Base-by-base conservation (phyloP, 2,888 invertebrate species). In the Hypena proboscidalis region DNA sequence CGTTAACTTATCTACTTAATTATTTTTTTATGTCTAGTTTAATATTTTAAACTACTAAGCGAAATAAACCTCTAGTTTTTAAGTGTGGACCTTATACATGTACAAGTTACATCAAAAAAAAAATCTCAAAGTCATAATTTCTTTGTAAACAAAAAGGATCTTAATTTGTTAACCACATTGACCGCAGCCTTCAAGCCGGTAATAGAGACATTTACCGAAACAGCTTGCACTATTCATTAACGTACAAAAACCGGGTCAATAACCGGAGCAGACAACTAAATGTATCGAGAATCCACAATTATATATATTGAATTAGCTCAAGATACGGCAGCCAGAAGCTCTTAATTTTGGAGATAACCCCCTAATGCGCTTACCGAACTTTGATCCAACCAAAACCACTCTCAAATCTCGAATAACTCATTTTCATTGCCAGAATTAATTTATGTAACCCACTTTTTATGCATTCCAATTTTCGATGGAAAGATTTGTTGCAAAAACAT, bases 291-390 rank as follows among this genome's bases (percentile, higher is more conserved):
- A 82, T 80, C 75, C 72, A 67, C 80, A 83, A 84, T 80, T 72
- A 78, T 77, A 80, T 72, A 78, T 77, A 80, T 82, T 77, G 81
- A 85, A 85, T 85, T 83, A 83, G 77, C 66, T 53, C 67, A 56
- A 80, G 85, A 88, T 84, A 85, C 60, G 46, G 68, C 55, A 73
- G 71, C 70, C 76, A 25, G 69, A 67, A 67, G 83, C 83, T 83
- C 80, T 86, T 85, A 84, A 83, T 87, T 83, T 76, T 53, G 37
- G 58, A 72, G 86, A 86, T 90, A 90, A 87, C 88, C 85, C 77
- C 77, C 80, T 84, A 85, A 88, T 82, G 85, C 76, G 67, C 61
- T 35, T 54, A 47, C 52, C 72, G 80, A 83, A 77, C 83, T 54
- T 74, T 59, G 63, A 70, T 70, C 70, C 72, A 70, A 74, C 51